Evolutionary conservation across 1,140 invertebrate species (phyloP).

Genomic region (Drosophila yakuba): DNA sequence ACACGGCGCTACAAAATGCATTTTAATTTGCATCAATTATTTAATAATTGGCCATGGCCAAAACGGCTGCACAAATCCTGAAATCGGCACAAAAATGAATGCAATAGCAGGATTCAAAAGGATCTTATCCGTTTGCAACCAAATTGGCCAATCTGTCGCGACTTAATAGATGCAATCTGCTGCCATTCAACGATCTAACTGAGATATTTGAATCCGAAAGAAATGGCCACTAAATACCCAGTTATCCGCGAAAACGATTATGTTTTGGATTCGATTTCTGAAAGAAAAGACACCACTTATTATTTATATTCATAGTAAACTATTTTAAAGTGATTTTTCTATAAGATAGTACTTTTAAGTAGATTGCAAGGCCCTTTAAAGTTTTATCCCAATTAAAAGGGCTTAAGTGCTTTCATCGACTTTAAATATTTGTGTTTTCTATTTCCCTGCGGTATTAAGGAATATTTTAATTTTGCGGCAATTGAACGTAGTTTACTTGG

Average conservation of each 20-base stretch:
- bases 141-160: constrained; percentile 29
- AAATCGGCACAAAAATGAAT: constrained; percentile 15
- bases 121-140: not conserved
- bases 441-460: too few species aligned
- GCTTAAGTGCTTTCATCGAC: too few species aligned
- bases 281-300: too few species aligned
- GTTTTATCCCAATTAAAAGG: too few species aligned
- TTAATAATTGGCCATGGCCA: constrained; percentile 50
- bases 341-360: too few species aligned
- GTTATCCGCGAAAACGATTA: too few species aligned
- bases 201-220: constrained; percentile 1
- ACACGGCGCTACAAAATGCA: constrained; percentile 48
- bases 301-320: too few species aligned
- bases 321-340: not conserved
- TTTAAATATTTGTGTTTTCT: too few species aligned
- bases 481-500: too few species aligned
- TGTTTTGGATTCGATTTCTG: too few species aligned
- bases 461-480: too few species aligned
- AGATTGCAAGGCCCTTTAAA: too few species aligned
- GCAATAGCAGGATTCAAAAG: not conserved
- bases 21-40: constrained; percentile 69
- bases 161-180: constrained; percentile 5
- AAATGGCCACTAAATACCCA: not conserved
- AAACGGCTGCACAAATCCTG: constrained; percentile 21
- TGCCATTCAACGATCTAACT: not conserved